Conservation (phyloP, 1,140 invertebrate genomes). For the Drosophila tani region DNA sequence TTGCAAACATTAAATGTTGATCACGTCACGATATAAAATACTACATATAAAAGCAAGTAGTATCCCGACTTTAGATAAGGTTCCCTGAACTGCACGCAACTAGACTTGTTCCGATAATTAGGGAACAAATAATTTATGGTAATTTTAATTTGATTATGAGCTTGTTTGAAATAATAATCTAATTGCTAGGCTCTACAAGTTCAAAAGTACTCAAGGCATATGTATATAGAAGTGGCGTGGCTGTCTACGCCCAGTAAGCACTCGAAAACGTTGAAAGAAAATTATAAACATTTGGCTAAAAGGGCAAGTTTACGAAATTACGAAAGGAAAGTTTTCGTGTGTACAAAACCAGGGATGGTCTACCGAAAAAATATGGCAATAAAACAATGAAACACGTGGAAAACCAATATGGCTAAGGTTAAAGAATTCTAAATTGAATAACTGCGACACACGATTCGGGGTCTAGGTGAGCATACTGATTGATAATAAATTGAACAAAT, state of each 20-base stretch:
- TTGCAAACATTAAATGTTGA: slow-evolving; percentile 43
- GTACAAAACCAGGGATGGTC: not conserved
- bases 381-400: not conserved
- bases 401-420: not conserved
- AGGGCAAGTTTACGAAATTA: slow-evolving; percentile 20
- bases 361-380: not conserved
- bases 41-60: not conserved
- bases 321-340: slow-evolving; percentile 8
- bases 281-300: slow-evolving; percentile 15
- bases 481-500: slow-evolving; percentile 57
- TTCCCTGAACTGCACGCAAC: slow-evolving; percentile 19
- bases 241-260: slow-evolving; percentile 18
- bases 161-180: slow-evolving; percentile 22
- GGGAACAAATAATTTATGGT: slow-evolving; percentile 12
- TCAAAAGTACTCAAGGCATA: not conserved
- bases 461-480: slow-evolving; percentile 42
- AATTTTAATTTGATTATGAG: slow-evolving; percentile 32
- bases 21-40: slow-evolving; percentile 46
- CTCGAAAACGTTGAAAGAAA: slow-evolving; percentile 16
- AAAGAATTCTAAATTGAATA: slow-evolving; percentile 12
- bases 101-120: slow-evolving; percentile 4
- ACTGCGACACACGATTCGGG: slow-evolving; percentile 21
- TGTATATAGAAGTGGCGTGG: slow-evolving; percentile 22
- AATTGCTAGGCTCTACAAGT: slow-evolving; percentile 14
- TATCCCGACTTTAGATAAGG: not conserved